Percentiles rank a stretch among this genome's conserved stretches.
Evolutionary conservation across 2,888 invertebrate species (phyloP).

Genomic region (Drosophila testacea): DNA sequence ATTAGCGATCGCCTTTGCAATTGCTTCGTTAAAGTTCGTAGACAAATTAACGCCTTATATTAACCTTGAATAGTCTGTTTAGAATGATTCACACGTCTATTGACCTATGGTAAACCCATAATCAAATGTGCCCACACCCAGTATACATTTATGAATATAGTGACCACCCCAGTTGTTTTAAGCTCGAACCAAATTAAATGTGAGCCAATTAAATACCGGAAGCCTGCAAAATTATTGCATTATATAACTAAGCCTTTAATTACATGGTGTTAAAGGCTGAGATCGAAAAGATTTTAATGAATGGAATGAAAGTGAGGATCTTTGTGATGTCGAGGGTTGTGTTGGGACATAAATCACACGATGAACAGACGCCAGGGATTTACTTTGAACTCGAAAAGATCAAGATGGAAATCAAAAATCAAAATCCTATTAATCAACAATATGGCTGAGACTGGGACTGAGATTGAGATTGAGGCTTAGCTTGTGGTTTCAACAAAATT

Average conservation of each 20-base stretch:
- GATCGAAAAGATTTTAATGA: slow-evolving; percentile 21
- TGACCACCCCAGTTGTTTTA: slow-evolving; percentile 67
- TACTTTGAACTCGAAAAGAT: slow-evolving; percentile 48
- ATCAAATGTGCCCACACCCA: slow-evolving; percentile 61
- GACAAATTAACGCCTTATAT: slow-evolving; percentile 1
- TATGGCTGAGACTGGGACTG: slow-evolving; percentile 23
- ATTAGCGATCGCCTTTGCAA: slow-evolving; percentile 13
- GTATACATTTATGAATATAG: not conserved
- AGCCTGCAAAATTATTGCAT: slow-evolving; percentile 77
- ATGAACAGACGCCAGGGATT: slow-evolving; percentile 47
- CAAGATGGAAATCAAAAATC: slow-evolving; percentile 64
- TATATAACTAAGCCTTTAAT: slow-evolving; percentile 74
- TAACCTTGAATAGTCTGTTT: slow-evolving; percentile 51
- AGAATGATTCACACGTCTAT: slow-evolving; percentile 53
- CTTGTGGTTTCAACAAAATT: slow-evolving; percentile 59
- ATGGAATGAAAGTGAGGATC: slow-evolving; percentile 48
- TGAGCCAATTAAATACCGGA: slow-evolving; percentile 77
- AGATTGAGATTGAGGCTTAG: slow-evolving; percentile 19
- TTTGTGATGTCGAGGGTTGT: slow-evolving; percentile 13
- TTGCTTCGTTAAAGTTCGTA: slow-evolving; percentile 6
- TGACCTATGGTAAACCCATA: slow-evolving; percentile 57
- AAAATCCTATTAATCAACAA: slow-evolving; percentile 76
- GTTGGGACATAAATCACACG: slow-evolving; percentile 67
- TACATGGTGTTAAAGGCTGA: slow-evolving; percentile 43
- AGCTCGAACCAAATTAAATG: slow-evolving; percentile 40